A percentile compares a stretch with the other conserved stretches of the same genome.
These are phyloP conservation scores for Tethya wilhelma DNA, from an alignment of 37 sponge, comb jelly and placozoan species.

Conservation along the genomic window DNA sequence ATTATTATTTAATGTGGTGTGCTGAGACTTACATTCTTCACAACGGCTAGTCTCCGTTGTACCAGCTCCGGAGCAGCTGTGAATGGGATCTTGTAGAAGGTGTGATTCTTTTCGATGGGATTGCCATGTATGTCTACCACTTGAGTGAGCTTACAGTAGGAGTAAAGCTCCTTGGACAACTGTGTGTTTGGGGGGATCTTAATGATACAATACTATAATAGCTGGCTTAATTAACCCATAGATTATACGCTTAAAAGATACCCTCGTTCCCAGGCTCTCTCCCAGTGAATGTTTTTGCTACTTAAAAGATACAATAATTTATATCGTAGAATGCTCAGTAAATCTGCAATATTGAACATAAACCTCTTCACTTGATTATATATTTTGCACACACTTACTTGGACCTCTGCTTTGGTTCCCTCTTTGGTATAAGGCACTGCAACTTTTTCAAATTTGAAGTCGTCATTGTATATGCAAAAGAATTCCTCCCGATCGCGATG, in stretches of 20 bases:
- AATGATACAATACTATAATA: too few species aligned
- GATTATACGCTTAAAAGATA: background rate
- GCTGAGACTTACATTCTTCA: slow-evolving; percentile 53
- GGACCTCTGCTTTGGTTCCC: background rate
- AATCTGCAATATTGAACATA: too few species aligned
- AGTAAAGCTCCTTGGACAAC: background rate
- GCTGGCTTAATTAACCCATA: too few species aligned
- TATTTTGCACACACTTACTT: background rate
- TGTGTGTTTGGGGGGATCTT: background rate
- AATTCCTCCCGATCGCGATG: slow-evolving; percentile 11
- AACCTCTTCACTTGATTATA: background rate
- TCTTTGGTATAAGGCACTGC: background rate
- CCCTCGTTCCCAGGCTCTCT: too few species aligned
- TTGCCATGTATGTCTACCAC: background rate
- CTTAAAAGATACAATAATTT: background rate
- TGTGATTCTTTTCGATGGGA: background rate
- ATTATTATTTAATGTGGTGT: background rate
- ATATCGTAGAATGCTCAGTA: too few species aligned
- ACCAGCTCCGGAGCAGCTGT: slow-evolving; percentile 79
- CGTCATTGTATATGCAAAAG: slow-evolving; percentile 36
- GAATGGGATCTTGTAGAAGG: slow-evolving; percentile 75
- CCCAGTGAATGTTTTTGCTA: too few species aligned
- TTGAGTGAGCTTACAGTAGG: background rate
- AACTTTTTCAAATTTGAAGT: slow-evolving; percentile 42
- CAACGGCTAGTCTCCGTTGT: slow-evolving; percentile 47